Conservation (phyloP, 23 tunicate genomes). For the Styela clava region DNA sequence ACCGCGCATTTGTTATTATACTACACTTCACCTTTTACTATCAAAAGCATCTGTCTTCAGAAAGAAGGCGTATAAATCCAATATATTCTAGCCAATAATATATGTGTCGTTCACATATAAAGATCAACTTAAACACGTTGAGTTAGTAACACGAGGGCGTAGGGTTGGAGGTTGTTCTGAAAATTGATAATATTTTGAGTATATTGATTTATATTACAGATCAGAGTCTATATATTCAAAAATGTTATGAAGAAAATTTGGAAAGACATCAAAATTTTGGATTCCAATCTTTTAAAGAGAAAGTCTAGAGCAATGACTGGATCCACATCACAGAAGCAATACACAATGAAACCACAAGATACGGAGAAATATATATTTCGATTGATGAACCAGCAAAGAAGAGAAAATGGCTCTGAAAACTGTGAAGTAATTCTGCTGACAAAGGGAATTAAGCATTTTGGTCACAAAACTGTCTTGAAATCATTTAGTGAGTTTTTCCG, state of each 20-base stretch:
- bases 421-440: slow-evolving; percentile 22
- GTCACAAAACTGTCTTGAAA: slow-evolving; percentile 11
- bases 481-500: slow-evolving; percentile 19
- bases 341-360: slow-evolving; percentile 20
- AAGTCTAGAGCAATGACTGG: background rate
- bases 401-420: background rate
- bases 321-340: background rate
- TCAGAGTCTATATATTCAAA: too few relatives aligned
- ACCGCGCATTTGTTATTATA: background rate
- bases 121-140: background rate
- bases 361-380: slow-evolving; percentile 7
- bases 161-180: too few relatives aligned
- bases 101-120: background rate
- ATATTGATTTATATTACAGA: too few relatives aligned
- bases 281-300: background rate
- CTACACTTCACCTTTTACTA: background rate
- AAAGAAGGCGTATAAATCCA: background rate
- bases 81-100: background rate
- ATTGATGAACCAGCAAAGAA: slow-evolving; percentile 13
- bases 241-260: too few relatives aligned
- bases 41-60: background rate
- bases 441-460: slow-evolving; percentile 7
- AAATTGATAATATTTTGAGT: too few relatives aligned
- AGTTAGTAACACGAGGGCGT: too few relatives aligned
- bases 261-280: background rate